Evolutionary conservation across 1,140 invertebrate species (phyloP), one percentile per base, ranked within the genome.

Genomic region (Drosophila sucinea): DNA sequence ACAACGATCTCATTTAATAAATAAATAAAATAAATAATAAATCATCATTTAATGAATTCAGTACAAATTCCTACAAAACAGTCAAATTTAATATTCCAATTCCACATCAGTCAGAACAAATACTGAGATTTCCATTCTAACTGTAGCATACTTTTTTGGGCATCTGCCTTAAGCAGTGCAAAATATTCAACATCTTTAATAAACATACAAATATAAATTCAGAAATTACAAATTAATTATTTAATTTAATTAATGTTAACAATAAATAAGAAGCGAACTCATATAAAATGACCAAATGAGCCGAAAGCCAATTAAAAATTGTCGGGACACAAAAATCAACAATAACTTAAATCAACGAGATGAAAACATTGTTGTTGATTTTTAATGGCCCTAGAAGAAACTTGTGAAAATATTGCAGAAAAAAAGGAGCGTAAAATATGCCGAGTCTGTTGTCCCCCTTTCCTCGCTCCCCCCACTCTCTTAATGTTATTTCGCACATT

Each of bases 231-330:
- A 76, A 76, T 76, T 70, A 76, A 76, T 76, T 76, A 76, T 76
- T 76, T 76, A 76, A 76, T 68, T 76, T 55, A 76, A 77, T 60
- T 51, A 51, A 51, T 27, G 44, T 27, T 51, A 51, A 51, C 23
- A 51, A 60, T 68, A 81, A 85, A 84, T 82, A 77, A 81, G 77
- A 66, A 66, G 44, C 55, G 67, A 67, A 56, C 58, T 81, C 66
- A 67, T 65, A 83, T 78, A 51, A 73, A 70, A 75, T 27, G n/a
- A 55, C 60, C 72, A 84, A 65, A 73, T 69, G 27, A 47, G 47
- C 44, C 44, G 7, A 76, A 60, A 66, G 73, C 73, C 82, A 85
- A 85, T 85, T 85, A 86, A 85, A 78, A 81, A 27, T 65, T 44
- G 63, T 32, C 64, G 32, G 54, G 11, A 41, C 51, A 58, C 23